These are phyloP conservation scores for Ara ararauna DNA, from an alignment of 2,797 vertebrate species.

Conservation along the genomic window DNA sequence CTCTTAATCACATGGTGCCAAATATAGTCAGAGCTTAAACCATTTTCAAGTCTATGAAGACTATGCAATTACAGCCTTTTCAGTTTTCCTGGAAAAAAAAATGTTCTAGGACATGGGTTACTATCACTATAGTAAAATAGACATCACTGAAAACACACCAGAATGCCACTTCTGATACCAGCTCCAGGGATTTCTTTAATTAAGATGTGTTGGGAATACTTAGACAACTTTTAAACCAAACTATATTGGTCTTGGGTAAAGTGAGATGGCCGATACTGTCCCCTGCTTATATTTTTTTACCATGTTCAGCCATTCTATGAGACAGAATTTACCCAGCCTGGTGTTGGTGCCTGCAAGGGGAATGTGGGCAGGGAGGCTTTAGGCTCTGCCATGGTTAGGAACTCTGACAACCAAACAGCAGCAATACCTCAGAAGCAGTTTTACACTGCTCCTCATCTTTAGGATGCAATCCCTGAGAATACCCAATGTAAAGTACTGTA, in stretches of 20 bases:
- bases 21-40: background rate
- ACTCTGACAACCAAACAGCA: background rate
- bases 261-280: background rate
- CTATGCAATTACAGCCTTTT: background rate
- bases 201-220: background rate
- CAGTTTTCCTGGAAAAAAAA: background rate
- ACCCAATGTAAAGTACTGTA: background rate
- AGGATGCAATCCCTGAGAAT: background rate
- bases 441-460: background rate
- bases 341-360: background rate
- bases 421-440: background rate
- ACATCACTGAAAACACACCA: background rate
- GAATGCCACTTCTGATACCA: background rate
- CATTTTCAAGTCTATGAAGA: background rate
- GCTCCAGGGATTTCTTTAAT: background rate
- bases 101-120: accelerated
- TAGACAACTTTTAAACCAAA: background rate
- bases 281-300: background rate
- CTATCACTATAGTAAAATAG: background rate
- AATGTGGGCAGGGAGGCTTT: background rate
- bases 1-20: background rate
- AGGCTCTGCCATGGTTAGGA: background rate
- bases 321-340: background rate
- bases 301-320: background rate
- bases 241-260: background rate